Conservation (phyloP, 2,797 vertebrate species). For the Diplodus sargus region DNA sequence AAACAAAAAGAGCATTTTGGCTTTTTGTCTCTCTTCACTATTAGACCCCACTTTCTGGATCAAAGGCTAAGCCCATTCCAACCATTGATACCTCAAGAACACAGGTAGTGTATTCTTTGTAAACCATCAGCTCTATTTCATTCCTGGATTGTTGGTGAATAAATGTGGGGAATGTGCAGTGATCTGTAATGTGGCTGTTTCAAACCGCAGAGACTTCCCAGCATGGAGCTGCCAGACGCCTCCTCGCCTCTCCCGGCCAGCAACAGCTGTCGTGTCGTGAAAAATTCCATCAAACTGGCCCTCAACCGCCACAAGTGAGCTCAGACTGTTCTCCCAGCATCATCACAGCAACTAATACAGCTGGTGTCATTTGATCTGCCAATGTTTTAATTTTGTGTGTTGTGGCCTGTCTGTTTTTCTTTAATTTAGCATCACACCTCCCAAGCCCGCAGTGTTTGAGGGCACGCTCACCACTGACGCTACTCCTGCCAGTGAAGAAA, state of each 20-base stretch:
- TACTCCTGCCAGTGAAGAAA: slow-evolving; percentile 68
- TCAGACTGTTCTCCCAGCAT: neutral
- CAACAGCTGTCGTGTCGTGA: slow-evolving; percentile 90
- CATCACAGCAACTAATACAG: neutral
- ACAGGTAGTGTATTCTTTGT: slow-evolving; percentile 84
- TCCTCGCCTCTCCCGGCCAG: slow-evolving; percentile 95
- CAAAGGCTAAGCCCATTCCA: slow-evolving; percentile 91
- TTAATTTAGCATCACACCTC: slow-evolving; percentile 76
- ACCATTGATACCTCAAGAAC: slow-evolving; percentile 90
- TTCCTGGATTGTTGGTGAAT: too few species aligned
- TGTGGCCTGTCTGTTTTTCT: neutral
- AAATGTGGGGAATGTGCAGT: neutral
- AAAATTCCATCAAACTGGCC: slow-evolving; percentile 97
- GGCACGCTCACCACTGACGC: slow-evolving; percentile 54
- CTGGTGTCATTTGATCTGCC: neutral
- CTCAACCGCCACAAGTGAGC: slow-evolving; percentile 91
- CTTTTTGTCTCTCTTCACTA: slow-evolving; percentile 7
- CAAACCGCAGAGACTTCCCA: slow-evolving; percentile 90
- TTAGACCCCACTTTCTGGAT: slow-evolving; percentile 80
- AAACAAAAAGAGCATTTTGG: neutral
- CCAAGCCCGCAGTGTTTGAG: slow-evolving; percentile 78
- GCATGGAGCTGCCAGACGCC: slow-evolving; percentile 96
- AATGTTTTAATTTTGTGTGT: neutral
- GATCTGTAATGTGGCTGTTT: slow-evolving; percentile 15
- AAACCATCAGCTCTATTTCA: neutral